Evolutionary conservation across 2,888 invertebrate genomes (phyloP), one percentile per base, ranked within the genome.

Genomic region (Chrysolina americana): DNA sequence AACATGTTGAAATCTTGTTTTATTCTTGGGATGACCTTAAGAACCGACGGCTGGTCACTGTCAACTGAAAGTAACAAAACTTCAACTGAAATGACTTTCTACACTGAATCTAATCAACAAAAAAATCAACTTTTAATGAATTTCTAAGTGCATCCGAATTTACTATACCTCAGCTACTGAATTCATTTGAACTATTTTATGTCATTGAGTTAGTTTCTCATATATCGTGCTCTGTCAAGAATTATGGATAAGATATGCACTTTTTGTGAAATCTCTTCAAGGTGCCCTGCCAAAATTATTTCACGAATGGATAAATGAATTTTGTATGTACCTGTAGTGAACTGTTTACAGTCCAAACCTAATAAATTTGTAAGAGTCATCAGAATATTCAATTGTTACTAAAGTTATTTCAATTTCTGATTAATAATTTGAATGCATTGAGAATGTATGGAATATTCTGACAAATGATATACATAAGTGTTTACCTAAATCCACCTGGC

Each of bases 1-100:
- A 36, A n/a, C 17, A 11, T n/a, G 21, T 65, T 65, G 47, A 48
- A 23, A 65, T 23, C 48, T 48, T n/a, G 66, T 19, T 44, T 44
- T 17, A 68, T 68, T 53, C 36, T 48, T 53, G 68, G 68, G 68
- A 68, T 68, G 68, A 68, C 68, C 41, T 68, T 50, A 53, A 41
- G 11, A 23, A 53, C 9, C 19, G 68, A 53, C 68, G 53, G 68
- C 68, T 68, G 68, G 68, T 68, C 68, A 68, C 68, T 68, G 68
- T 53, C 68, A 56, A 68, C 53, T 48, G 68, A 19, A 53, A 56
- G 53, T 36, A 68, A 28, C 28, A n/a, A 36, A 36, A 59, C 59
- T 59, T 59, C 59, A 59, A 59, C 59, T n/a, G 59, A 59, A 23
- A 59, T 36, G 59, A 59, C 36, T 17, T 59, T n/a, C 59, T 59